Evolutionary conservation across 2,113 vertebrate species (phyloP), one percentile per base, ranked within the genome.

Genomic region (Aleadryas rufinucha): DNA sequence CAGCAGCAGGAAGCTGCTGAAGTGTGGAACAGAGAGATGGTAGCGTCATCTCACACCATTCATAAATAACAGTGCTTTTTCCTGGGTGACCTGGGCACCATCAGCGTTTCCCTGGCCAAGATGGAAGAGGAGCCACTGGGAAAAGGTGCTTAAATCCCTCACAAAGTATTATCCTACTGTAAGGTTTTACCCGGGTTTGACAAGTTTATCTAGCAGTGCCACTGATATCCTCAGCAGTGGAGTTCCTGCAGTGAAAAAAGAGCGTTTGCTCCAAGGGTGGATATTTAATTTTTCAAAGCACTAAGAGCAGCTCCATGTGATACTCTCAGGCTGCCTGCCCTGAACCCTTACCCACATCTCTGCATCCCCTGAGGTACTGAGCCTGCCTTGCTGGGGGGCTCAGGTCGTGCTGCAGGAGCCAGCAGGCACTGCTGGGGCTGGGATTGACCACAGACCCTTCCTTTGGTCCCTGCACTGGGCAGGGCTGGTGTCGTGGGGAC

Each of bases 1-100:
- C 95, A 50, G 82, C 69, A 90, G 45, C 82, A 80, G 97, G 95
- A 95, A 90, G 82, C 56, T 39, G 33, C 26, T 83, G 74, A 78
- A 89, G 60, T 41, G 69, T 22, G 61, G 70, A 81, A 61, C 68
- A 90, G 85, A n/a, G 82, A 87, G 70, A 93, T 37, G n/a, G n/a
- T n/a, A 90, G 50, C 2, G 0, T 87, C 84, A 49, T 78, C 70
- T 83, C 78, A 49, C 33, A 6, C 54, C 41, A 8, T 41, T 87
- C 54, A 31, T 61, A 42, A 87, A 77, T 76, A 45, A 18, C 28
- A 89, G 39, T 14, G 42, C 20, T 42, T 74, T 20, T 64, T 26
- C 68, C 72, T 18, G 6, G n/a, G 39, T 50, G 74, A 71, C 49
- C 31, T 5, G 30, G 56, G 81, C 76, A 56, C 24, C 41, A 64